phyloP scores from a whole-genome alignment of 2,113 vertebrate species.

The Triplophysa dalaica region DNA sequence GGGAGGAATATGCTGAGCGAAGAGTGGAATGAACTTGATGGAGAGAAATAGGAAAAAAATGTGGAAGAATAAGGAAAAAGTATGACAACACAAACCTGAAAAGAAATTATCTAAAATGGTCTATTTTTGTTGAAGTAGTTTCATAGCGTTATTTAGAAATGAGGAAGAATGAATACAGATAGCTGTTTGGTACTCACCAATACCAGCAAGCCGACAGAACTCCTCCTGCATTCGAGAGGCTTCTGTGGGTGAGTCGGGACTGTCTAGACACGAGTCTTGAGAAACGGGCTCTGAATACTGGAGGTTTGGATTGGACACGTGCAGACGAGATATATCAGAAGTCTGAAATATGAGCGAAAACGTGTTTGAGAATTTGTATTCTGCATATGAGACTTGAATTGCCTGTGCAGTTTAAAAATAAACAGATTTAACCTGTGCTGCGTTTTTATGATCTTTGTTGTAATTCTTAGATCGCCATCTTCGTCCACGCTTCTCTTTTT shows the following conservation, averaged over 20 bases:
- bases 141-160: not conserved
- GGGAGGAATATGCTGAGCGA: slow-evolving; percentile 82
- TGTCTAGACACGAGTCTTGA: slow-evolving; percentile 81
- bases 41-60: slow-evolving; percentile 1
- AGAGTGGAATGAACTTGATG: slow-evolving; percentile 79
- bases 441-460: slow-evolving; percentile 86
- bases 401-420: not conserved
- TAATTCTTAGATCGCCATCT: slow-evolving; percentile 87
- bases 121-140: too few species aligned
- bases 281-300: slow-evolving; percentile 82
- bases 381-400: not conserved
- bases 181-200: slow-evolving; percentile 72
- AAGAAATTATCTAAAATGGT: too few species aligned
- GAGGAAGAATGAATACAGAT: not conserved
- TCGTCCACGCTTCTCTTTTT: slow-evolving; percentile 90
- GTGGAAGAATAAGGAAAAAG: not conserved
- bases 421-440: slow-evolving; percentile 79
- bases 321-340: slow-evolving; percentile 82
- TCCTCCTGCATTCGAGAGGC: slow-evolving; percentile 94
- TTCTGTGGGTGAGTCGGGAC: slow-evolving; percentile 83
- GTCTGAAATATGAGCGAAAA: slow-evolving; percentile 53
- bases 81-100: too few species aligned
- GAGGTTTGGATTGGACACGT: slow-evolving; percentile 96
- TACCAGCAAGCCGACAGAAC: slow-evolving; percentile 86
- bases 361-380: not conserved